phyloP scores from a whole-genome alignment of 2,888 invertebrate genomes.

The Tineola bisselliella region DNA sequence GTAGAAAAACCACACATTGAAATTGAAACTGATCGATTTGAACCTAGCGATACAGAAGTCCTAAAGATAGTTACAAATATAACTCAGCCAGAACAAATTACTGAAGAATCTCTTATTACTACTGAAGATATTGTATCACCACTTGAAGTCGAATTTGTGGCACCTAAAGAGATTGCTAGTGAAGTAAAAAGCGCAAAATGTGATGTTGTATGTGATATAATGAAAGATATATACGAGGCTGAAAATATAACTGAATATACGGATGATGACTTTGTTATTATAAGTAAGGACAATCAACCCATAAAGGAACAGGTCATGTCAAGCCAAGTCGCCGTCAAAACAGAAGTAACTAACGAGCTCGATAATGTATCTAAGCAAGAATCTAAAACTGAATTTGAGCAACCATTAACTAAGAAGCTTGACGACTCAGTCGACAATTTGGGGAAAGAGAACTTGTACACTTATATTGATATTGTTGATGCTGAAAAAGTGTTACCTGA shows the following conservation, averaged over 20 bases:
- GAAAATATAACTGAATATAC: not conserved
- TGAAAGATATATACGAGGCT: not conserved
- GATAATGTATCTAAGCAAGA: too few species aligned
- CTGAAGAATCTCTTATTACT: not conserved
- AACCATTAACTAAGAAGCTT: too few species aligned
- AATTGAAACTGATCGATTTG: not conserved
- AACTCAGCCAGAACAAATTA: not conserved
- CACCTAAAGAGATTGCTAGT: not conserved
- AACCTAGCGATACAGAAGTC: not conserved
- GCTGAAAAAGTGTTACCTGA: constrained; percentile 53
- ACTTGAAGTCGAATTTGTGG: not conserved
- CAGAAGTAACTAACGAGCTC: too few species aligned
- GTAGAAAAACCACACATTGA: not conserved
- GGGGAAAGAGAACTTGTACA: constrained; percentile 69
- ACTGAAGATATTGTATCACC: not conserved
- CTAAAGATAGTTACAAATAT: not conserved
- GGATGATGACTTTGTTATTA: not conserved
- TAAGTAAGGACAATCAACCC: not conserved
- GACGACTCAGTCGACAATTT: constrained; percentile 23
- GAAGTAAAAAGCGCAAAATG: not conserved
- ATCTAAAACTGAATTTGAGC: too few species aligned
- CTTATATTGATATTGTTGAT: constrained; percentile 38
- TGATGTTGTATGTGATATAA: not conserved
- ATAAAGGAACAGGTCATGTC: too few species aligned
- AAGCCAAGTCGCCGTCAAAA: too few species aligned